Evolutionary conservation across 2,888 invertebrate genomes (phyloP).

Genomic region (Petrolisthes cinctipes): DNA sequence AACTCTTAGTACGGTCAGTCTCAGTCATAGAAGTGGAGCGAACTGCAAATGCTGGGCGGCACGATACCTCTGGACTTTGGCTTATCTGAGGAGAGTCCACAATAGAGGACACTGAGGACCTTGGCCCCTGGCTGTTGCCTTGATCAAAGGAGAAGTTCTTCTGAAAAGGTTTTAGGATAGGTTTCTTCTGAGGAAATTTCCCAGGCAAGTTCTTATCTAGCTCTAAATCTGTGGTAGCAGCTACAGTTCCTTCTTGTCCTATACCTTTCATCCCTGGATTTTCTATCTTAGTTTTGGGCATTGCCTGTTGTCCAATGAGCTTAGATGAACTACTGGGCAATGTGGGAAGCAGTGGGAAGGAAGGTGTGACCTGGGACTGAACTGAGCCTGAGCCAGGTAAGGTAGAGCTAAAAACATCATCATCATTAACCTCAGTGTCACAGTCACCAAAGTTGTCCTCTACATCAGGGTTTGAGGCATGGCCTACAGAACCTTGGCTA

Average conservation of each 20-base stretch:
- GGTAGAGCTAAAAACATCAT: constrained; percentile 35
- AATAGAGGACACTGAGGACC: constrained; percentile 30
- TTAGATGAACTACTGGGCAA: neutral
- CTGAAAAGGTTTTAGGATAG: constrained; percentile 36
- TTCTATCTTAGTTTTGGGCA: constrained; percentile 9
- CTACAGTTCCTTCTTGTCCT: constrained; percentile 1
- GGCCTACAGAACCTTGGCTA: constrained; percentile 56
- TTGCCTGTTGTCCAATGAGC: neutral
- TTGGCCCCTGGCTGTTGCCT: constrained; percentile 12
- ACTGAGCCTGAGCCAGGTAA: neutral
- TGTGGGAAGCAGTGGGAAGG: neutral
- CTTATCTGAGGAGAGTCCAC: constrained; percentile 35
- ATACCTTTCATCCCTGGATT: constrained; percentile 26
- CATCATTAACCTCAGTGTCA: constrained; percentile 60
- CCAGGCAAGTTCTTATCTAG: constrained; percentile 30
- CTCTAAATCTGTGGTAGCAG: constrained; percentile 23
- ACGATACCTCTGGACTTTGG: constrained; percentile 29
- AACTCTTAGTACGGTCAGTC: constrained; percentile 45
- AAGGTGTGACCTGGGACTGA: neutral
- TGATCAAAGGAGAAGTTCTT: constrained; percentile 54
- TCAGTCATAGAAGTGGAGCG: constrained; percentile 38
- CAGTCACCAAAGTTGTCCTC: constrained; percentile 50
- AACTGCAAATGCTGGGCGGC: constrained; percentile 17
- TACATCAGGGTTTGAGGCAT: constrained; percentile 36
- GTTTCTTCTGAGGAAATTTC: constrained; percentile 27